phyloP scores from a whole-genome alignment of 2,888 invertebrate genomes.

The Heteropelma amictum region DNA sequence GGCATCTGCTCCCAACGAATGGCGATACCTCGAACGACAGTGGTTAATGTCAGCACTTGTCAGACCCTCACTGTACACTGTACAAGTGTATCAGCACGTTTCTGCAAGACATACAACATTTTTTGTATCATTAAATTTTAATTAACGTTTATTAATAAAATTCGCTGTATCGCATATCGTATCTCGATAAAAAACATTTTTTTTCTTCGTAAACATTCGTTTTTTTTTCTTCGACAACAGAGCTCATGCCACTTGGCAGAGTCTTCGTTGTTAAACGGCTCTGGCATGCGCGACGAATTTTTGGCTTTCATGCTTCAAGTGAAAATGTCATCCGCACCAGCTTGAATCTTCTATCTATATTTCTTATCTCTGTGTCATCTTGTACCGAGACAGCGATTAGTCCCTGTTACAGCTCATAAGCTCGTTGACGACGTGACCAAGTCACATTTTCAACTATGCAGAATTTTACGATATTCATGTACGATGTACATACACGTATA shows the following conservation, averaged over 20 bases:
- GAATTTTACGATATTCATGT: neutral
- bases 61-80: too few relatives aligned
- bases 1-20: neutral
- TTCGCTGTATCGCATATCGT: too few relatives aligned
- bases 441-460: conserved; percentile 4
- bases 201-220: neutral
- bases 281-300: conserved; percentile 44
- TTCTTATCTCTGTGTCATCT: conserved; percentile 18
- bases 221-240: conserved; percentile 31
- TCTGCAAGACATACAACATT: too few relatives aligned
- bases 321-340: conserved; percentile 31
- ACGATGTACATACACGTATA: neutral
- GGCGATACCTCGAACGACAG: neutral
- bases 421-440: conserved; percentile 38
- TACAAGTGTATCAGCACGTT: neutral
- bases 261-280: conserved; percentile 36
- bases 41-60: conserved; percentile 29
- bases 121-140: too few relatives aligned
- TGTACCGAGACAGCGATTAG: conserved; percentile 46
- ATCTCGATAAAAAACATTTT: neutral
- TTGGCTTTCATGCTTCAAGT: conserved; percentile 44
- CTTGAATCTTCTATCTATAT: neutral
- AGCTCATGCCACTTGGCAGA: conserved; percentile 48
- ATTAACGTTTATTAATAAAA: neutral
- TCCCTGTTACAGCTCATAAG: conserved; percentile 40